Evolutionary conservation across 2,888 invertebrate species (phyloP).

Genomic region (Iselma pallidipennis): DNA sequence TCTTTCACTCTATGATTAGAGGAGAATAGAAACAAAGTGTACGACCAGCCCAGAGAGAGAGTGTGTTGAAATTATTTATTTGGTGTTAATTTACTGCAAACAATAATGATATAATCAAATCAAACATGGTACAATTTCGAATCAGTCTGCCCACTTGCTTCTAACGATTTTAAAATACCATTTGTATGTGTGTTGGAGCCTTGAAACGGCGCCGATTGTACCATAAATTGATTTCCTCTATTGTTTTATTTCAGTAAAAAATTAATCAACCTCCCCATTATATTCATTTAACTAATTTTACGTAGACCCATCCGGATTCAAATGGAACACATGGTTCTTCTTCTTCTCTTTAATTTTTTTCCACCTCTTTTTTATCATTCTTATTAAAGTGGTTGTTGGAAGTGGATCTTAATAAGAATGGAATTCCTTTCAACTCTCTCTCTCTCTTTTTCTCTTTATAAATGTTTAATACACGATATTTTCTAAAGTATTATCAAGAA

Average conservation of each 20-base stretch:
- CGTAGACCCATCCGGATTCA: neutral
- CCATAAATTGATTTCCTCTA: neutral
- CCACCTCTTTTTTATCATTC: neutral
- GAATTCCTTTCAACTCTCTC: neutral
- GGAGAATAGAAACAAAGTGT: neutral
- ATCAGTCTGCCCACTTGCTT: conserved; percentile 2
- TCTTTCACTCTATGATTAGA: too few relatives aligned
- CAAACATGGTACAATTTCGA: conserved; percentile 1
- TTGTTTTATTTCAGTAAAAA: neutral
- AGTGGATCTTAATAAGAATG: conserved; percentile 1
- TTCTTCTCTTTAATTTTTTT: neutral
- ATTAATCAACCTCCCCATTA: too few relatives aligned
- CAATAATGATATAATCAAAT: conserved; percentile 3
- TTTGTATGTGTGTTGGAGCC: neutral
- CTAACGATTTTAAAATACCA: neutral
- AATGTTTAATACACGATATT: conserved; percentile 12
- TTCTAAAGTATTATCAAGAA: conserved; percentile 23
- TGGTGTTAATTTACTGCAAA: conserved; percentile 3
- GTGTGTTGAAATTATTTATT: conserved; percentile 3
- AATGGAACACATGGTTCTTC: neutral
- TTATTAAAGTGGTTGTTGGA: neutral
- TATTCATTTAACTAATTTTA: neutral
- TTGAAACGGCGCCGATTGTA: conserved; percentile 1
- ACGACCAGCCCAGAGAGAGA: too few relatives aligned
- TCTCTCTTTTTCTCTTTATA: neutral